Evolutionary conservation across 1,140 invertebrate species (phyloP).

Genomic region (Panagrolaimus sp.): DNA sequence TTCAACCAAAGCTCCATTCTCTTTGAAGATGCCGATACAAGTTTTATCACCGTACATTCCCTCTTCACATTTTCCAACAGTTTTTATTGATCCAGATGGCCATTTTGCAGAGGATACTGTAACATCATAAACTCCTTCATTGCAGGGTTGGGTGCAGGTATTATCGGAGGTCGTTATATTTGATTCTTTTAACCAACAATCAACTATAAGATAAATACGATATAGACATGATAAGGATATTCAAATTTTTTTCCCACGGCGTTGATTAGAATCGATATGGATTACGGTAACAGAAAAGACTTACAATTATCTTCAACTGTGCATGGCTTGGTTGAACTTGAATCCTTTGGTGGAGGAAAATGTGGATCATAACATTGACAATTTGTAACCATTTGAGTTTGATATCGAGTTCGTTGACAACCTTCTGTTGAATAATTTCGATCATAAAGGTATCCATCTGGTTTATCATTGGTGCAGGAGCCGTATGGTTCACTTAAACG

Average conservation of each 20-base stretch:
- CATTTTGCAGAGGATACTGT: slow-evolving; percentile 40
- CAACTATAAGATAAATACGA: slow-evolving; percentile 19
- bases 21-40: slow-evolving; percentile 31
- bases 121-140: slow-evolving; percentile 42
- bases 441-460: slow-evolving; percentile 27
- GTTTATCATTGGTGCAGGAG: slow-evolving; percentile 28
- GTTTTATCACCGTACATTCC: slow-evolving; percentile 29
- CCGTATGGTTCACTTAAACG: slow-evolving; percentile 29
- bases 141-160: slow-evolving; percentile 37
- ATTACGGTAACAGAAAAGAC: too few species aligned
- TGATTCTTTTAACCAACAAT: slow-evolving; percentile 31
- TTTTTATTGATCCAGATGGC: slow-evolving; percentile 25
- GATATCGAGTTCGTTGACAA: slow-evolving; percentile 33
- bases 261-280: too few species aligned
- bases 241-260: too few species aligned
- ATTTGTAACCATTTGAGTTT: slow-evolving; percentile 17
- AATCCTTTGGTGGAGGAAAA: slow-evolving; percentile 22
- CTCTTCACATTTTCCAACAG: slow-evolving; percentile 34
- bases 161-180: slow-evolving; percentile 22
- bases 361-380: slow-evolving; percentile 29
- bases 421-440: slow-evolving; percentile 29
- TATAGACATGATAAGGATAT: too few species aligned
- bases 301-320: slow-evolving; percentile 31
- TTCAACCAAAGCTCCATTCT: slow-evolving; percentile 41
- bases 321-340: neutral